Evolutionary conservation across 2,797 vertebrate species (phyloP), one percentile per base, ranked within the genome.

Genomic region (Sebastes oblongus): DNA sequence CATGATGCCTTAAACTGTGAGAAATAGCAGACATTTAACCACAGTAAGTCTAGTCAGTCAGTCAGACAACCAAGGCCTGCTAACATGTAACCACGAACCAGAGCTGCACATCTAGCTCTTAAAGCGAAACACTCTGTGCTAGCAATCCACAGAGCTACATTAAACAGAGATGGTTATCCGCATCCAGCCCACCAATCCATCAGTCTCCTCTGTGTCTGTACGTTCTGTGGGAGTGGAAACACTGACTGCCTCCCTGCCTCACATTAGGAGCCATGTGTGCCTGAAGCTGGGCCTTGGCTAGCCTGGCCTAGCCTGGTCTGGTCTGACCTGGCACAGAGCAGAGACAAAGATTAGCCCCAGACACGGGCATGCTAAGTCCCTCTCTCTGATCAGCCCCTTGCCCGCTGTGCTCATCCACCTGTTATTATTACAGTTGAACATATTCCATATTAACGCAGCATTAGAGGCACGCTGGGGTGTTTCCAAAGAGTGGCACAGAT

Each of bases 371-470:
- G 50, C 58, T 69, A 76, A 87, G 71, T 54, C 83, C 70, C 65
- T 86, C 70, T 66, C 78, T 91, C 88, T 85, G 84, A 92, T 87
- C 70, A 55, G 67, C 79, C 29, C 58, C 60, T 13, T 62, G 18
- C 81, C 82, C n/a, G 66, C 82, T 77, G 74, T 30, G 67, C 83
- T 83, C 77, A 90, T 82, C 87, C 92, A 93, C 91, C 92, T 93
- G 92, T 90, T 91, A 88, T 88, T 90, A 87, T 89, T 80, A 79
- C 87, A 91, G 91, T 76, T 82, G 78, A 90, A 81, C 68, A 42
- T 78, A 92, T 89, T 92, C 85, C 72, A 75, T 72, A 86, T 85
- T 72, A 91, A 86, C 30, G 11, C 71, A 34, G 82, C 70, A 76
- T 87, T 79, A 78, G 64, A 79, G 80, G 61, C 60, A 46, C 9